phyloP scores from a whole-genome alignment of 2,113 vertebrate species.

The Desmodus rotundus region DNA sequence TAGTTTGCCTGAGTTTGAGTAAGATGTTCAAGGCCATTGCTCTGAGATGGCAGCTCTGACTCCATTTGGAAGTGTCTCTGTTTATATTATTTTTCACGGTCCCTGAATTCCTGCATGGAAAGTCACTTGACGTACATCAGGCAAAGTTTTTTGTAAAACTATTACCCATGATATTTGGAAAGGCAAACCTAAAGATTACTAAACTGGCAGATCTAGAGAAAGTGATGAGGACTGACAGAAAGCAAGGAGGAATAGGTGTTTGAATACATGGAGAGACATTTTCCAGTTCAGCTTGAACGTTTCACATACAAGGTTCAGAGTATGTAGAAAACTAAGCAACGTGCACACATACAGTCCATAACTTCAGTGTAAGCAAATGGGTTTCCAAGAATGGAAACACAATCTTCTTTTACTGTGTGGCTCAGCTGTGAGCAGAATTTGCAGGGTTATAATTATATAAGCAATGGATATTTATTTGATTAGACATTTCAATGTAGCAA shows the following conservation, averaged over 20 bases:
- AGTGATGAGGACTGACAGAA: background rate
- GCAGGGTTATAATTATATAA: background rate
- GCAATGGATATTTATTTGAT: background rate
- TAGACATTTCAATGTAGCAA: background rate
- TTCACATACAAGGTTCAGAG: background rate
- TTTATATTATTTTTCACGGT: background rate
- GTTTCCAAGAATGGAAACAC: background rate
- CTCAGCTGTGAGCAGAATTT: background rate
- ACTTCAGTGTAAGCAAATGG: background rate
- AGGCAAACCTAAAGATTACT: background rate
- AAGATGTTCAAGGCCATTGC: background rate
- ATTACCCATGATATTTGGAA: background rate
- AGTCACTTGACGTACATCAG: background rate
- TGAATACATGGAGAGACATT: background rate
- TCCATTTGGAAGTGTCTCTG: background rate
- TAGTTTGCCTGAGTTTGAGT: background rate
- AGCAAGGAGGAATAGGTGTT: background rate
- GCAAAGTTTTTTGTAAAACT: background rate
- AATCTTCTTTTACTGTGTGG: background rate
- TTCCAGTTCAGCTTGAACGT: background rate
- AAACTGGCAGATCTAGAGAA: background rate
- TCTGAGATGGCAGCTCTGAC: background rate
- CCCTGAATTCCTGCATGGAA: background rate
- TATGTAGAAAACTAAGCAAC: background rate
- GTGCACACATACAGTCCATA: background rate